phyloP scores from a whole-genome alignment of 2,113 vertebrate genomes.

The Electrona antarctica region DNA sequence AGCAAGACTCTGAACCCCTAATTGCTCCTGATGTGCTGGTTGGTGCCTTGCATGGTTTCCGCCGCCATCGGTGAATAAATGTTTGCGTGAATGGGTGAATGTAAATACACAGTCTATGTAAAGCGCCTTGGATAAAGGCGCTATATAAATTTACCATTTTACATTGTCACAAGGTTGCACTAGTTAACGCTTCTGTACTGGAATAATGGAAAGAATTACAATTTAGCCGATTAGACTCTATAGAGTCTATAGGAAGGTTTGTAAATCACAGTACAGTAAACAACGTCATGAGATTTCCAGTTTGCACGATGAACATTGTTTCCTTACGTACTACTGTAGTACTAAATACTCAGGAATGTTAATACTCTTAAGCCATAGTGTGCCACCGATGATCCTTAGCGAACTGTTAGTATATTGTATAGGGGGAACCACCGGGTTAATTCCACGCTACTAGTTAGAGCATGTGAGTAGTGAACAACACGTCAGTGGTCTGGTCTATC shows the following conservation, averaged over 20 bases:
- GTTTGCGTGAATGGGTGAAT: too few species aligned
- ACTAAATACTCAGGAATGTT: conserved; percentile 27
- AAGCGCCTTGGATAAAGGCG: too few species aligned
- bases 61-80: too few species aligned
- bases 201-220: conserved; percentile 30
- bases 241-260: conserved; percentile 33
- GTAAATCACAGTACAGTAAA: conserved; percentile 32
- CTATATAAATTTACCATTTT: background rate
- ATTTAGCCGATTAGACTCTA: conserved; percentile 40
- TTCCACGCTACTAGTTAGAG: conserved; percentile 33
- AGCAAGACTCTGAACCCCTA: too few species aligned
- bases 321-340: conserved; percentile 13
- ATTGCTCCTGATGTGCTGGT: too few species aligned
- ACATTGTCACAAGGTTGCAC: background rate
- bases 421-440: conserved; percentile 16
- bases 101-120: too few species aligned
- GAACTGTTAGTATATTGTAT: conserved; percentile 3
- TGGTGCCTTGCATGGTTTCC: too few species aligned
- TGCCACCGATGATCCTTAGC: background rate
- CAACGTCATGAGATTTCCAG: conserved; percentile 43
- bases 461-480: conserved; percentile 42
- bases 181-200: conserved; percentile 8
- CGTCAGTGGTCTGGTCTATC: conserved; percentile 43
- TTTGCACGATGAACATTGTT: conserved; percentile 8
- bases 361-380: conserved; percentile 16